Percentiles rank a stretch among this genome's conserved stretches.
phyloP scores from a whole-genome alignment of 2,113 vertebrate genomes.

The Tetrax tetrax region DNA sequence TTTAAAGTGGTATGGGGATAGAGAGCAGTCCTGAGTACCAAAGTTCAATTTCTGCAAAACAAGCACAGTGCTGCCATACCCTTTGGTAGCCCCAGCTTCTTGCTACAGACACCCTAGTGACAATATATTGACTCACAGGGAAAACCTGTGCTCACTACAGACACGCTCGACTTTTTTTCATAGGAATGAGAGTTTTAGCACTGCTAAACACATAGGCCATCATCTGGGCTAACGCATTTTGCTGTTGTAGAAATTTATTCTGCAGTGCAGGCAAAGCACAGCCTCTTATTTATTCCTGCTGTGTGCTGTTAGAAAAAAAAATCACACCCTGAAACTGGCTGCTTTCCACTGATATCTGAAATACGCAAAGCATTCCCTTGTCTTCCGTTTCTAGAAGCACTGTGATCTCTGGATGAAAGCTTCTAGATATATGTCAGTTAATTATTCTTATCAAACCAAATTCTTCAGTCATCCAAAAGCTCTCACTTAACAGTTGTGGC shows the following conservation, averaged over 20 bases:
- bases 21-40: neutral
- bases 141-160: neutral
- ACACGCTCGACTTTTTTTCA: neutral
- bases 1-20: neutral
- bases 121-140: neutral
- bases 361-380: neutral
- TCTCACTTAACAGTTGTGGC: neutral
- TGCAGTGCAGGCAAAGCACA: neutral
- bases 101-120: neutral
- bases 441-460: neutral
- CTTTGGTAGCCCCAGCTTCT: neutral
- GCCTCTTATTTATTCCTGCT: neutral
- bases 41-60: neutral
- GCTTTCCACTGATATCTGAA: neutral
- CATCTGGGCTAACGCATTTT: neutral
- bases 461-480: neutral
- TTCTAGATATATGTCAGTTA: neutral
- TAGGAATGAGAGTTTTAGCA: neutral
- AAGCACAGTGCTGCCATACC: neutral
- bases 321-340: neutral
- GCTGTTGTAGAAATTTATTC: neutral
- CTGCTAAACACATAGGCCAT: neutral
- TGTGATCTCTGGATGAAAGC: constrained; percentile 10
- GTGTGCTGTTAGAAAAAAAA: neutral
- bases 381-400: neutral